A percentile compares a stretch with the other conserved stretches of the same genome.
These are phyloP conservation scores for Pocillopora grandis DNA, from an alignment of 92 coral and sea anemone species.

Conservation along the genomic window DNA sequence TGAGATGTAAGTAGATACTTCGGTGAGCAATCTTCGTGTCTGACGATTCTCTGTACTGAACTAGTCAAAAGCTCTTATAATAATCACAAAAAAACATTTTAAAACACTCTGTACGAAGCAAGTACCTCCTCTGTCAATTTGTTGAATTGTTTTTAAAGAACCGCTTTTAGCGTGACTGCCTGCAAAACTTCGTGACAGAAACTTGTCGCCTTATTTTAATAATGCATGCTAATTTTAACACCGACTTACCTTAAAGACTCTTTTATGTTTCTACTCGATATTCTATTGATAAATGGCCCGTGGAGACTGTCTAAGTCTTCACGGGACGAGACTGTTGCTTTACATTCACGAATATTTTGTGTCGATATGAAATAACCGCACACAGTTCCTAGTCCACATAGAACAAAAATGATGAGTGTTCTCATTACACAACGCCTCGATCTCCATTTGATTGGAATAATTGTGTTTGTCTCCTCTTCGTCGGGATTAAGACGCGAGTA, in stretches of 20 bases:
- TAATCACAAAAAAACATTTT: no score
- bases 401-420: not conserved
- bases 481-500: constrained; percentile 26
- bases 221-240: not conserved
- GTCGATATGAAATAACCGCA: constrained; percentile 33
- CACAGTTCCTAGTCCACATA: constrained; percentile 32
- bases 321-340: not conserved
- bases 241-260: constrained; percentile 20
- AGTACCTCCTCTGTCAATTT: no score
- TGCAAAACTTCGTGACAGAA: not conserved
- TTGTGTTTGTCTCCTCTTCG: constrained; percentile 21
- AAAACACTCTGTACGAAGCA: no score
- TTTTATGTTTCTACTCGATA: constrained; percentile 23
- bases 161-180: not conserved
- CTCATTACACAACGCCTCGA: constrained; percentile 17
- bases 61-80: no score
- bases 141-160: not conserved
- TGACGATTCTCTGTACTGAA: no score
- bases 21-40: no score
- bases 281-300: not conserved
- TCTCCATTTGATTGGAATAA: constrained; percentile 33
- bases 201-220: not conserved
- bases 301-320: constrained; percentile 1
- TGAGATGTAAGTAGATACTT: no score
- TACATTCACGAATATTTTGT: constrained; percentile 4